Percentiles rank a stretch among this genome's conserved stretches.
phyloP scores from a whole-genome alignment of 2,888 invertebrate genomes.

The Matsumyia berberina region DNA sequence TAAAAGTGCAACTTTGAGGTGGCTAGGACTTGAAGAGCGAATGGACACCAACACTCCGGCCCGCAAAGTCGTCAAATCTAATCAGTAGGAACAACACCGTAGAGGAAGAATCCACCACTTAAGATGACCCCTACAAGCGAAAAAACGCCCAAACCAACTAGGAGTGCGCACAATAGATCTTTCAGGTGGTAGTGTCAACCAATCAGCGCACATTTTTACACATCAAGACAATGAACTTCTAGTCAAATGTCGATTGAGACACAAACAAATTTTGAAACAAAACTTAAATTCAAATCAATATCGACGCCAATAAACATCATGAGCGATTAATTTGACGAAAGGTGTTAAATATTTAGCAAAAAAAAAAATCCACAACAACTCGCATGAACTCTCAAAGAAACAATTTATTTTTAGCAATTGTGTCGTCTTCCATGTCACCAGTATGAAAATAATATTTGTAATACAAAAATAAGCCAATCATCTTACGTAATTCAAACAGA shows the following conservation, averaged over 20 bases:
- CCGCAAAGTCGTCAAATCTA: too few species aligned
- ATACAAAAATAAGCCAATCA: slow-evolving; percentile 23
- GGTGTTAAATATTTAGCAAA: slow-evolving; percentile 31
- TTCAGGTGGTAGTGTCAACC: too few species aligned
- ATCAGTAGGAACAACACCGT: too few species aligned
- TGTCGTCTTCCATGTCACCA: slow-evolving; percentile 19
- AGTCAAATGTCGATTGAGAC: not conserved
- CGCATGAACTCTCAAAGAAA: slow-evolving; percentile 27
- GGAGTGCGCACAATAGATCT: too few species aligned
- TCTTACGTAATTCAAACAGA: slow-evolving; percentile 37
- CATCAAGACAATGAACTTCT: slow-evolving; percentile 1
- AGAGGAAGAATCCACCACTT: too few species aligned
- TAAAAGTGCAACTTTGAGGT: too few species aligned
- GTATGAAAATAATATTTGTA: slow-evolving; percentile 24
- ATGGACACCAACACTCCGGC: too few species aligned
- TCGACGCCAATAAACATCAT: slow-evolving; percentile 2
- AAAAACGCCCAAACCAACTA: too few species aligned
- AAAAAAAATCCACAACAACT: not conserved
- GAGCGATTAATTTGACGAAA: slow-evolving; percentile 21
- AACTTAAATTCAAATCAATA: not conserved
- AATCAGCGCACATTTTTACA: not conserved
- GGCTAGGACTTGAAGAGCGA: too few species aligned
- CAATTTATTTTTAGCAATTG: slow-evolving; percentile 29
- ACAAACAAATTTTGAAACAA: not conserved
- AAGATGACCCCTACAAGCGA: too few species aligned